Evolutionary conservation across 2,888 invertebrate species (phyloP).

Genomic region (Strigamia crassipes): DNA sequence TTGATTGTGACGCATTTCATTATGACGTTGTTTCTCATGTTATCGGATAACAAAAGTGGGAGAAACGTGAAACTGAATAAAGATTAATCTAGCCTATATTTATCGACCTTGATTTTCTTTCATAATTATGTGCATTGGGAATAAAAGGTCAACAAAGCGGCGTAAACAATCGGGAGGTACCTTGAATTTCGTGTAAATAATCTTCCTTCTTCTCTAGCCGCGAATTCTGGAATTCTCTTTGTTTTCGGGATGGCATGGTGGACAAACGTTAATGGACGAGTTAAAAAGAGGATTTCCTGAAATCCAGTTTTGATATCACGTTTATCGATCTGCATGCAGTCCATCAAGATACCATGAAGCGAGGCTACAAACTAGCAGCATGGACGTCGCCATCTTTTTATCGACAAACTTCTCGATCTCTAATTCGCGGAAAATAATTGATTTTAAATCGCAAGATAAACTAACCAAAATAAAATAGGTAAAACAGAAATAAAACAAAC

Average conservation of each 20-base stretch:
- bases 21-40: neutral
- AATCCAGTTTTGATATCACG: neutral
- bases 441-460: neutral
- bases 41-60: neutral
- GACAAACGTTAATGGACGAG: neutral
- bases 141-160: neutral
- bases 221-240: slow-evolving; percentile 18
- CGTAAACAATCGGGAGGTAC: neutral
- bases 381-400: slow-evolving; percentile 19
- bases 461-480: neutral
- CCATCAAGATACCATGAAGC: slow-evolving; percentile 5
- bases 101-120: neutral
- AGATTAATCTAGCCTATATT: neutral
- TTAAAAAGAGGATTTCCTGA: neutral
- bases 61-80: neutral
- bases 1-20: neutral
- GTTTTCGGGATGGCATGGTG: neutral
- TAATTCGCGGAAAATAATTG: neutral
- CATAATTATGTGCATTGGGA: neutral
- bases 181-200: neutral
- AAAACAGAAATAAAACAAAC: neutral
- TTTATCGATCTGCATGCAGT: neutral
- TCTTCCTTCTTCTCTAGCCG: neutral
- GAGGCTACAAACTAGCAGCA: slow-evolving; percentile 1
- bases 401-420: neutral